A percentile compares a stretch with the other conserved stretches of the same genome.
These are phyloP conservation scores for Mythimna vitellina DNA, from an alignment of 2,888 invertebrate species.

Conservation along the genomic window DNA sequence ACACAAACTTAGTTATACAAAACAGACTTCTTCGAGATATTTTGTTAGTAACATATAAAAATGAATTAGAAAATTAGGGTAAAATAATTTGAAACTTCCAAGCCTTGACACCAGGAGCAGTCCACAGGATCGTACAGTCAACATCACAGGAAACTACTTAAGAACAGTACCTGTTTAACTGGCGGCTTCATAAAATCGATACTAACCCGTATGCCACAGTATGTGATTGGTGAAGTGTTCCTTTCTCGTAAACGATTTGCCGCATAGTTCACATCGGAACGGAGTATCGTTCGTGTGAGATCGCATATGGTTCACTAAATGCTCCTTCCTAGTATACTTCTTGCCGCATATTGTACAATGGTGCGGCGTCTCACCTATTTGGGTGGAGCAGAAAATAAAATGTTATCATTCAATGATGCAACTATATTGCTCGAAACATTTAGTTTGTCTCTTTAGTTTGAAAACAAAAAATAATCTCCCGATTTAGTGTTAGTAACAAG, in stretches of 20 bases:
- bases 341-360: slow-evolving; percentile 96
- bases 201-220: slow-evolving; percentile 95
- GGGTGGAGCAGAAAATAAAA: slow-evolving; percentile 87
- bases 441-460: slow-evolving; percentile 72
- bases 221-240: slow-evolving; percentile 98
- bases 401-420: slow-evolving; percentile 90
- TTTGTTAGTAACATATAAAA: slow-evolving; percentile 24
- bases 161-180: slow-evolving; percentile 30
- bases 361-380: slow-evolving; percentile 95
- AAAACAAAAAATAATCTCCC: slow-evolving; percentile 59
- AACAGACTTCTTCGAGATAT: background rate
- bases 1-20: slow-evolving; percentile 21
- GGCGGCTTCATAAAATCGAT: slow-evolving; percentile 72
- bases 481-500: slow-evolving; percentile 63
- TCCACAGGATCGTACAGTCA: slow-evolving; percentile 39
- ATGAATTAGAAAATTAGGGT: slow-evolving; percentile 9
- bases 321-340: slow-evolving; percentile 97
- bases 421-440: slow-evolving; percentile 82
- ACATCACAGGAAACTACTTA: slow-evolving; percentile 41
- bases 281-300: slow-evolving; percentile 97
- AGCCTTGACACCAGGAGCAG: slow-evolving; percentile 74
- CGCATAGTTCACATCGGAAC: slow-evolving; percentile 96
- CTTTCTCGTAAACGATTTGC: slow-evolving; percentile 96
- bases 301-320: slow-evolving; percentile 96
- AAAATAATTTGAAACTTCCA: slow-evolving; percentile 66